A percentile compares a stretch with the other conserved stretches of the same genome.
phyloP scores from a whole-genome alignment of 2,888 invertebrate species.

The Lobophora halterata region DNA sequence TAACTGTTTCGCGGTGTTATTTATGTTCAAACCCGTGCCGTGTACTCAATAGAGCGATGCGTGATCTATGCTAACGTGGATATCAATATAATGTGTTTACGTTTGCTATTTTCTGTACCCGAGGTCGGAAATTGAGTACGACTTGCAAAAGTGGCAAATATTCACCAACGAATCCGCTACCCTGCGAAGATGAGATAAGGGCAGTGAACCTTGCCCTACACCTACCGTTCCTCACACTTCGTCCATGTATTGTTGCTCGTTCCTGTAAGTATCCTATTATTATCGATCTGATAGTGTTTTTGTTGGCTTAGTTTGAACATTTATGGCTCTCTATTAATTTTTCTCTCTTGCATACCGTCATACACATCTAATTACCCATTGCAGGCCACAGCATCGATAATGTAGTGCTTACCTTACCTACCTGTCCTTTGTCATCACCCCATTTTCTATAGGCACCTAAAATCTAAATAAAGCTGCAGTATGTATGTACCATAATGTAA shows the following conservation, averaged over 20 bases:
- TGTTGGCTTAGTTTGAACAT: background rate
- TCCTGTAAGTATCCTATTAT: conserved; percentile 65
- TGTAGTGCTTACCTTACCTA: too few species aligned
- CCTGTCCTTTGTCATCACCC: too few species aligned
- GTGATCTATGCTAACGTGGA: conserved; percentile 37
- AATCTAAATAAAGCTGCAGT: too few species aligned
- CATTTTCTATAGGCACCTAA: too few species aligned
- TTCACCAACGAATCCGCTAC: background rate
- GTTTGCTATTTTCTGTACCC: conserved; percentile 41
- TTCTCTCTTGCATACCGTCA: too few species aligned
- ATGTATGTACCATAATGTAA: too few species aligned
- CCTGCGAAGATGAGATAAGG: conserved; percentile 49
- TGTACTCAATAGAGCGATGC: conserved; percentile 23
- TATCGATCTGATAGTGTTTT: background rate
- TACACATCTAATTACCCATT: too few species aligned
- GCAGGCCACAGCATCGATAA: too few species aligned
- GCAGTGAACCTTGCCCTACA: conserved; percentile 39
- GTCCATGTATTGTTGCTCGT: conserved; percentile 81
- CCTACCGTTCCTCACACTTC: conserved; percentile 48
- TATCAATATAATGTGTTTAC: conserved; percentile 50
- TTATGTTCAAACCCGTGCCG: conserved; percentile 28
- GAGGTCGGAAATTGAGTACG: conserved; percentile 39
- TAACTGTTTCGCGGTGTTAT: conserved; percentile 23
- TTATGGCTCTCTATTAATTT: background rate
- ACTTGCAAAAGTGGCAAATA: conserved; percentile 41